Evolutionary conservation across 2,888 invertebrate species (phyloP).

Genomic region (Idaea aversata): DNA sequence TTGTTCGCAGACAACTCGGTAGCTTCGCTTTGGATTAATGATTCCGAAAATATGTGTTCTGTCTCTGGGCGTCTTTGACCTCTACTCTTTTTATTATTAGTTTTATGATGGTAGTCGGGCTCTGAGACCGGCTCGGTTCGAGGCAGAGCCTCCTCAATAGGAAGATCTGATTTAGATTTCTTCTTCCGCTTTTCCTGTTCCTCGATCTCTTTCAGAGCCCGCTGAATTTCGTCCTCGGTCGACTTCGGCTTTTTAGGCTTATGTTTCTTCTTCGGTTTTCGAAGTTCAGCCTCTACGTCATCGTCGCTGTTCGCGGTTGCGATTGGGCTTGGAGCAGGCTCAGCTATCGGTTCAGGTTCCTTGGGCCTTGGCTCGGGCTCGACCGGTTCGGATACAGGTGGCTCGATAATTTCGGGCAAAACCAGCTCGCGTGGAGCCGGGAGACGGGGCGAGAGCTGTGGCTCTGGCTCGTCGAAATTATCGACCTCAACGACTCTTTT

Average conservation of each 20-base stretch:
- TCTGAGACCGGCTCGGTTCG: slow-evolving; percentile 7
- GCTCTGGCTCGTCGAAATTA: slow-evolving; percentile 56
- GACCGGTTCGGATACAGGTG: slow-evolving; percentile 9
- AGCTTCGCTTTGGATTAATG: slow-evolving; percentile 12
- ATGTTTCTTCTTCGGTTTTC: slow-evolving; percentile 63
- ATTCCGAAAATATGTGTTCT: slow-evolving; percentile 21
- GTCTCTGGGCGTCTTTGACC: slow-evolving; percentile 32
- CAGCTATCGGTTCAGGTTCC: slow-evolving; percentile 23
- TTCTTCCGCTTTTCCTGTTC: slow-evolving; percentile 64
- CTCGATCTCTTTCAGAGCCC: slow-evolving; percentile 71
- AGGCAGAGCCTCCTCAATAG: slow-evolving; percentile 7
- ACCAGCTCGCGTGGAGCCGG: slow-evolving; percentile 17
- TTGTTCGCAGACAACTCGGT: slow-evolving; percentile 21
- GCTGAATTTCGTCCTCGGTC: slow-evolving; percentile 65
- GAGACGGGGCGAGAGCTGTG: neutral
- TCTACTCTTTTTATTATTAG: slow-evolving; percentile 53
- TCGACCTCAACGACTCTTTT: slow-evolving; percentile 69
- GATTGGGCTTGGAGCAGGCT: slow-evolving; percentile 9
- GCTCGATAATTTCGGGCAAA: slow-evolving; percentile 25
- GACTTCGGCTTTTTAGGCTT: slow-evolving; percentile 61
- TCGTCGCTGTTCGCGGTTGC: slow-evolving; percentile 33
- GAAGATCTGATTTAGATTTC: slow-evolving; percentile 18
- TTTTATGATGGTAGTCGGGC: slow-evolving; percentile 31
- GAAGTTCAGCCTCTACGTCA: slow-evolving; percentile 35
- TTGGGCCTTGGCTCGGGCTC: slow-evolving; percentile 7